These are phyloP conservation scores for Alsophila aescularia DNA, from an alignment of 2,888 invertebrate genomes.

Conservation along the genomic window DNA sequence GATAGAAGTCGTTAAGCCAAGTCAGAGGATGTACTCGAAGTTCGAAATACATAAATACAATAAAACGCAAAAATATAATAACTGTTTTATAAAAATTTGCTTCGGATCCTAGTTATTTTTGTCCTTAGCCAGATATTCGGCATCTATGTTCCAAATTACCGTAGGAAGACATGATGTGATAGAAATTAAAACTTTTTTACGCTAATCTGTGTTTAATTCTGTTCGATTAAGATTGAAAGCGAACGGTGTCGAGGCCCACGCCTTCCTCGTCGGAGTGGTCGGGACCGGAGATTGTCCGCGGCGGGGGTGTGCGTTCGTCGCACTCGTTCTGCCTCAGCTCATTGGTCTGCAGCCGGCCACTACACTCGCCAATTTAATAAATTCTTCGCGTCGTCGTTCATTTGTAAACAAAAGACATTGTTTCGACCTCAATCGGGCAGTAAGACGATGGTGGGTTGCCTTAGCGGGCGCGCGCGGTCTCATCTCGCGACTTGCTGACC, in stretches of 20 bases:
- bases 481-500: slow-evolving; percentile 55
- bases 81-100: slow-evolving; percentile 52
- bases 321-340: slow-evolving; percentile 65
- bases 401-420: slow-evolving; percentile 84
- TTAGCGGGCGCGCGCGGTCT: slow-evolving; percentile 65
- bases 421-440: slow-evolving; percentile 75
- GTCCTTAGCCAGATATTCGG: slow-evolving; percentile 72
- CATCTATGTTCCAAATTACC: slow-evolving; percentile 77
- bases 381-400: slow-evolving; percentile 67
- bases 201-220: slow-evolving; percentile 59
- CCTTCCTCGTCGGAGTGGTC: slow-evolving; percentile 63
- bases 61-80: too few relatives aligned
- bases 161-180: slow-evolving; percentile 82
- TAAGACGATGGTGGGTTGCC: slow-evolving; percentile 70
- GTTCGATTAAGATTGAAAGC: slow-evolving; percentile 35
- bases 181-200: slow-evolving; percentile 83
- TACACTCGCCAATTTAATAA: slow-evolving; percentile 74
- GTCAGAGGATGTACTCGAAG: too few relatives aligned
- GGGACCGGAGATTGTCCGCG: slow-evolving; percentile 56
- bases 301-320: slow-evolving; percentile 68
- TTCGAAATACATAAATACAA: too few relatives aligned
- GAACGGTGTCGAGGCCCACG: slow-evolving; percentile 69
- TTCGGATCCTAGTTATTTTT: slow-evolving; percentile 74
- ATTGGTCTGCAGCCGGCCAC: slow-evolving; percentile 63
- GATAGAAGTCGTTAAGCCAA: too few relatives aligned